These are phyloP conservation scores for Diarsia dahlii DNA, from an alignment of 2,888 invertebrate genomes.

Conservation along the genomic window DNA sequence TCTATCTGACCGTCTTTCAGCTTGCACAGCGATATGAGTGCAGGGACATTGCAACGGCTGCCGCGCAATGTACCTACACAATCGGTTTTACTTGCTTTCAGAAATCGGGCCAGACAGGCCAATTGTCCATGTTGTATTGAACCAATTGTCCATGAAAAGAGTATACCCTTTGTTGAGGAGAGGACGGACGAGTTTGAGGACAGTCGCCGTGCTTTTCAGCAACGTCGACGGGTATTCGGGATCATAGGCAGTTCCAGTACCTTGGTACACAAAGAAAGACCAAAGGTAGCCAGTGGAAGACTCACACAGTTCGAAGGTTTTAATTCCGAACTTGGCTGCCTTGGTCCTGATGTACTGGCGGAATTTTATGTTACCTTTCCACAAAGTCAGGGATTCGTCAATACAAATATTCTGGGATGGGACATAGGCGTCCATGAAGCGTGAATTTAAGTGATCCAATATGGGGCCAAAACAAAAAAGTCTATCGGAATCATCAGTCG, in stretches of 20 bases:
- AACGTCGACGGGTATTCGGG: neutral
- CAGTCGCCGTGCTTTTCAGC: neutral
- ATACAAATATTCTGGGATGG: too few species aligned
- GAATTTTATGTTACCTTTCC: neutral
- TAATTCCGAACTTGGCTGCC: neutral
- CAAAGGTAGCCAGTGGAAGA: neutral
- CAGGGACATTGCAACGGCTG: neutral
- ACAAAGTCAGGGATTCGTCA: too few species aligned
- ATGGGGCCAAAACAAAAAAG: too few species aligned
- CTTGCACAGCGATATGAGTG: neutral
- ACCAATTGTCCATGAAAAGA: neutral
- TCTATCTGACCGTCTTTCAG: neutral
- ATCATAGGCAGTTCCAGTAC: neutral
- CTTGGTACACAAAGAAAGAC: neutral
- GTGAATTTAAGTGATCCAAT: too few species aligned
- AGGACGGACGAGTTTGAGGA: neutral
- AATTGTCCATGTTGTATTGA: neutral
- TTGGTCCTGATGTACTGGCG: neutral
- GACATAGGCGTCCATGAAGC: too few species aligned
- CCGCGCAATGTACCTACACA: conserved; percentile 1
- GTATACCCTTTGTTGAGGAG: neutral
- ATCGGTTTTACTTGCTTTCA: neutral
- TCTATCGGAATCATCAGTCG: neutral
- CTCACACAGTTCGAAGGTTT: conserved; percentile 1
- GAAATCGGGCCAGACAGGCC: neutral